Conservation (phyloP, 92 coral and sea anemone genomes). For the Epizoanthus fatuus region DNA sequence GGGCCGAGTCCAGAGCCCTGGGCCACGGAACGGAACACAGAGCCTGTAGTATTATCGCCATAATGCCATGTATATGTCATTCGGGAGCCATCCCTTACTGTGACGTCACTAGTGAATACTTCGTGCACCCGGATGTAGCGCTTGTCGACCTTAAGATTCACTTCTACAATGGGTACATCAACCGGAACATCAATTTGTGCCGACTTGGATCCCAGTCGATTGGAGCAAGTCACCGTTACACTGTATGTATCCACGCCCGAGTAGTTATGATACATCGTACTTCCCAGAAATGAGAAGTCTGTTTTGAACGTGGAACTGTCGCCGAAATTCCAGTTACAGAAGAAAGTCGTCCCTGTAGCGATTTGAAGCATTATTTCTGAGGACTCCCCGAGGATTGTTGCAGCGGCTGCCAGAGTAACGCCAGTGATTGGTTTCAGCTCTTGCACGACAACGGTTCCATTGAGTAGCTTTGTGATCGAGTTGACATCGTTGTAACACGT, state of each 20-base stretch:
- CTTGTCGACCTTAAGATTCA: slow-evolving; percentile 52
- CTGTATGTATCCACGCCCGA: slow-evolving; percentile 73
- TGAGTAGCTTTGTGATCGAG: slow-evolving; percentile 73
- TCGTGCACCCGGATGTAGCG: slow-evolving; percentile 80
- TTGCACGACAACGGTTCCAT: slow-evolving; percentile 82
- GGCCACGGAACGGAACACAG: slow-evolving; percentile 38
- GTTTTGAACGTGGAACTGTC: slow-evolving; percentile 72
- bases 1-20: slow-evolving; percentile 46
- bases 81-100: slow-evolving; percentile 81
- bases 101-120: slow-evolving; percentile 64
- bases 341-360: slow-evolving; percentile 74
- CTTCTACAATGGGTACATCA: slow-evolving; percentile 80
- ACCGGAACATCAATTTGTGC: slow-evolving; percentile 65
- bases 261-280: slow-evolving; percentile 64
- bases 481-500: slow-evolving; percentile 90
- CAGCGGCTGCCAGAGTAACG: slow-evolving; percentile 56
- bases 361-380: slow-evolving; percentile 71
- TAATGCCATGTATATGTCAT: slow-evolving; percentile 66
- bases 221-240: slow-evolving; percentile 72
- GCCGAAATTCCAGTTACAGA: slow-evolving; percentile 85
- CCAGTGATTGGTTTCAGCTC: slow-evolving; percentile 71
- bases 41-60: slow-evolving; percentile 66
- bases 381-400: slow-evolving; percentile 67
- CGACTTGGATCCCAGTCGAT: slow-evolving; percentile 72
- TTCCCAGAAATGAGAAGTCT: slow-evolving; percentile 71